These are phyloP conservation scores for Hippocampus comes DNA, from an alignment of 2,113 vertebrate species.

Conservation along the genomic window DNA sequence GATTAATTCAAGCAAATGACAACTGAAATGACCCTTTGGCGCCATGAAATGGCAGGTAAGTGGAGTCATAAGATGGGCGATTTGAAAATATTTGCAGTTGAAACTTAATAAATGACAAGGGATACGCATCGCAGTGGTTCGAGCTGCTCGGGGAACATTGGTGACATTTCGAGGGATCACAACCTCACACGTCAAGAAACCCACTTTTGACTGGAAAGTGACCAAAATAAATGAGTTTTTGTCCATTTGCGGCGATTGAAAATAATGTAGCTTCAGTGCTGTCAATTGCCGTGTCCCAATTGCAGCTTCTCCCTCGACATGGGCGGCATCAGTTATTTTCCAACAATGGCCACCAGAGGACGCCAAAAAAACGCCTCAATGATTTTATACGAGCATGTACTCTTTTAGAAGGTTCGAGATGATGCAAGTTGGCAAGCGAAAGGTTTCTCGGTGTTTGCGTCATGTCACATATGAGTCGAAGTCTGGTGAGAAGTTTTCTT, in stretches of 20 bases:
- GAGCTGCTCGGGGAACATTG: neutral
- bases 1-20: neutral
- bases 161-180: neutral
- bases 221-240: neutral
- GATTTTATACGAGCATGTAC: neutral
- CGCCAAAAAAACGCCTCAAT: neutral
- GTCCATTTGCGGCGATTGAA: too few species aligned
- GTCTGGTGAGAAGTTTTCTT: neutral
- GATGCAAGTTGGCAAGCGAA: neutral
- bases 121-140: neutral
- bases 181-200: neutral
- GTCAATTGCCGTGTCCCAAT: too few species aligned
- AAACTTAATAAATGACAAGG: neutral
- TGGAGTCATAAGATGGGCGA: neutral
- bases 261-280: too few species aligned
- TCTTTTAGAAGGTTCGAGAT: neutral
- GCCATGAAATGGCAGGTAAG: neutral
- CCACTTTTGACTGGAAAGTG: neutral
- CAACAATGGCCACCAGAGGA: constrained; percentile 27
- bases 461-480: neutral
- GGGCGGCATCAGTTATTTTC: neutral
- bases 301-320: neutral
- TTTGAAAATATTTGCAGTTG: neutral
- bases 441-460: neutral
- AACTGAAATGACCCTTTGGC: neutral